Evolutionary conservation across 2,113 vertebrate species (phyloP).

Genomic region (Colius striatus): DNA sequence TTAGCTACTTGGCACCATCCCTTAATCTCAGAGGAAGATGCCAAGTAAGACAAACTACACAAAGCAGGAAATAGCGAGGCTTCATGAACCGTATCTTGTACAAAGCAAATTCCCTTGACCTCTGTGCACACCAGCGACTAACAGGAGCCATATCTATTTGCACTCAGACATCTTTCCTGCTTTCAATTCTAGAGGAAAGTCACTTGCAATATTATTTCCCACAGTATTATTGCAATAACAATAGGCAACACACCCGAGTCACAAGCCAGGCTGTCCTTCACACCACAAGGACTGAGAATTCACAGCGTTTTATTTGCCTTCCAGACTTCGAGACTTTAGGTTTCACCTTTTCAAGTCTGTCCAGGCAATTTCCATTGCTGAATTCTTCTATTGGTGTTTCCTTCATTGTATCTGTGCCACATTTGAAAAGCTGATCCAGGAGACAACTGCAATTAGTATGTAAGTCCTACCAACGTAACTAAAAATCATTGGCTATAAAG

Average conservation of each 20-base stretch:
- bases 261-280: neutral
- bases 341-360: neutral
- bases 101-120: conserved; percentile 28
- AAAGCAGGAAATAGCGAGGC: neutral
- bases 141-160: neutral
- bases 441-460: neutral
- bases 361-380: neutral
- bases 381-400: neutral
- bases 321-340: neutral
- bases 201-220: neutral
- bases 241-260: neutral
- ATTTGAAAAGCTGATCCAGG: neutral
- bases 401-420: neutral
- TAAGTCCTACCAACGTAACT: neutral
- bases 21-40: neutral
- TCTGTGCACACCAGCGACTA: neutral
- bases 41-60: neutral
- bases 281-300: neutral
- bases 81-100: neutral
- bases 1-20: neutral
- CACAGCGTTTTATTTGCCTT: neutral
- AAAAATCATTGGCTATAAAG: conserved; percentile 30
- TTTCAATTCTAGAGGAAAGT: neutral
- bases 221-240: neutral
- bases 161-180: neutral